phyloP scores from a whole-genome alignment of 2,888 invertebrate species.

The Aspidiotus destructor region DNA sequence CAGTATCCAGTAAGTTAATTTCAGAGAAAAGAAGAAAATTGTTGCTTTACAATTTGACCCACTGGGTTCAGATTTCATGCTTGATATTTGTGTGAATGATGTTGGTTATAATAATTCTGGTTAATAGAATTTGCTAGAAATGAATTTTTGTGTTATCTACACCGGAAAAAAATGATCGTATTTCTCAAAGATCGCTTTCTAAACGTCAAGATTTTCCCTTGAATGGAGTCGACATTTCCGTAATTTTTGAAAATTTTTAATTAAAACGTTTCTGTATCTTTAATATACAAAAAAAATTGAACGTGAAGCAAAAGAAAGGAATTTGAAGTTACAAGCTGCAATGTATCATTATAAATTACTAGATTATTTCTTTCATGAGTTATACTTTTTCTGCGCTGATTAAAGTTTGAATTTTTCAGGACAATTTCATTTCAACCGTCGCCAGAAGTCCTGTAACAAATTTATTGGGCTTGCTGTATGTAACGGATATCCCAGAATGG shows the following conservation, averaged over 20 bases:
- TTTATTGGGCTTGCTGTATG: slow-evolving; percentile 58
- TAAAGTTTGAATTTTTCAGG: slow-evolving; percentile 40
- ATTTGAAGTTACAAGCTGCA: too few species aligned
- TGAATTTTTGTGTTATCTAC: too few species aligned
- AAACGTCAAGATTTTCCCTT: too few species aligned
- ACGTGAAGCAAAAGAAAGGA: too few species aligned
- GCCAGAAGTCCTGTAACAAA: slow-evolving; percentile 75
- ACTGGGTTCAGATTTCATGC: background rate
- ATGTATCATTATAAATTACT: too few species aligned
- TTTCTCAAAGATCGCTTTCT: too few species aligned
- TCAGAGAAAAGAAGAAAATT: background rate
- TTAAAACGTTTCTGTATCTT: too few species aligned
- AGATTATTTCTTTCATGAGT: background rate
- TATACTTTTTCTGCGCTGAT: background rate
- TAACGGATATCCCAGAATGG: slow-evolving; percentile 86
- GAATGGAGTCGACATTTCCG: too few species aligned
- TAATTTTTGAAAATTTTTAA: too few species aligned
- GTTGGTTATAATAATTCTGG: background rate
- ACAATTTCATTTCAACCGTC: slow-evolving; percentile 60
- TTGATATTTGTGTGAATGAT: background rate
- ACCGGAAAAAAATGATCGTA: too few species aligned
- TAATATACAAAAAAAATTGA: too few species aligned
- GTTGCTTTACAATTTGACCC: background rate
- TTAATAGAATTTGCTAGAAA: background rate
- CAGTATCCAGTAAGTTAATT: slow-evolving; percentile 57